Base-by-base conservation (phyloP, 2,113 vertebrate genomes). In the Eurystomus gularis region DNA sequence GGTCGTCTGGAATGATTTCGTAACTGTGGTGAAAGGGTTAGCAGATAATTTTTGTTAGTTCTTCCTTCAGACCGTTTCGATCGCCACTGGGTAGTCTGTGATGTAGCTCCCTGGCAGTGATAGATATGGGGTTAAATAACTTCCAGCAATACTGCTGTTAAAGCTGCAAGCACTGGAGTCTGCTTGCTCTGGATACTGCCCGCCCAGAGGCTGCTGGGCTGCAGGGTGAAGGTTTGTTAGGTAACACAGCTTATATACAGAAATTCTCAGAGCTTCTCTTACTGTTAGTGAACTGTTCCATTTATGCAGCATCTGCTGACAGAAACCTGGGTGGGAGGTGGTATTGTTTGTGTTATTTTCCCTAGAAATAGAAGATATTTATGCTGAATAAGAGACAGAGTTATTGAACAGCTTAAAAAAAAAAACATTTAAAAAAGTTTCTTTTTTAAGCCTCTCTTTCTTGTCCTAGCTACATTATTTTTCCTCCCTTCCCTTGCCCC, bases 361-460 rank as follows among this genome's bases (percentile, higher is more conserved):
- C 89, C 81, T 69, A 93, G 95, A 94, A 96, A 95, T 82, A 72
- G 52, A 75, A 95, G n/a, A 44, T 16, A 46, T 68, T 84, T 66
- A 57, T 80, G 93, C 90, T 95, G 94, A 96, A 80, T 77, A 95
- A 68, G 80, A 95, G 57, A 44, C 21, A 93, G 80, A 77, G 82
- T 91, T 96, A 72, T 61, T 96, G 90, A 96, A 58, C 69, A 64
- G 60, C 76, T 68, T 55, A 4, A 25, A 62, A 96, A 44, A 46
- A 58, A 48, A 3, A n/a, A n/a, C n/a, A 55, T 86, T 57, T 21
- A 95, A 44, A 46, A 58, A 48, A 4, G 60, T 86, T 57, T 21
- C 80, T 87, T 94, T 88, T 94, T 89, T 86, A 93, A 96, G 57
- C 46, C 39, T 77, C 87, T 96, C 40, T 95, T 94, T 97, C 82